Conservation (phyloP, 2,888 invertebrate species). For the Epinotia nisella region DNA sequence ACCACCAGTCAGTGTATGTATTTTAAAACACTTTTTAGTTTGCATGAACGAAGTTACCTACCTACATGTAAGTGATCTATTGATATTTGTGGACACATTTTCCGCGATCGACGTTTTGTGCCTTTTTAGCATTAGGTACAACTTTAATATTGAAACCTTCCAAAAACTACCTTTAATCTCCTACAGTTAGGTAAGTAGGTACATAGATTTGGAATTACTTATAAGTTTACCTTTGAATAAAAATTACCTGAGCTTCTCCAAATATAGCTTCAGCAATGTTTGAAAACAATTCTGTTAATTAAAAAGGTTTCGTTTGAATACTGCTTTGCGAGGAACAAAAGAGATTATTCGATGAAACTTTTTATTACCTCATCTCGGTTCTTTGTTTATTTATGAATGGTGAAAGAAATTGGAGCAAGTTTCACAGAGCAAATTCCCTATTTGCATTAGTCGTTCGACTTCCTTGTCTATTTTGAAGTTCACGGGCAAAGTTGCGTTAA, state of each 20-base stretch:
- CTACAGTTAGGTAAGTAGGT: no score
- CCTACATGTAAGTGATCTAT: no score
- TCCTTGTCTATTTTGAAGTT: conserved; percentile 67
- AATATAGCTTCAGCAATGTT: conserved; percentile 20
- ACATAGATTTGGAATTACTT: neutral
- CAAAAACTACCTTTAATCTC: neutral
- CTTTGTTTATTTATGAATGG: conserved; percentile 55
- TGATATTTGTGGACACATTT: no score
- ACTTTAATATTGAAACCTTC: neutral
- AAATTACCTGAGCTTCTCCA: conserved; percentile 10
- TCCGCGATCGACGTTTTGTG: no score
- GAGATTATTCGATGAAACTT: conserved; percentile 44
- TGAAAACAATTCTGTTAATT: conserved; percentile 33
- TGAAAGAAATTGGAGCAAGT: conserved; percentile 50
- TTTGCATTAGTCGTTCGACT: conserved; percentile 65
- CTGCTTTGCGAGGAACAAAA: conserved; percentile 37
- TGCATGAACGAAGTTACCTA: no score
- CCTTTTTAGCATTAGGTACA: no score
- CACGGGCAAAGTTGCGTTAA: conserved; percentile 61
- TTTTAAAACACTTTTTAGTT: no score
- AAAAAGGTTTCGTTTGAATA: conserved; percentile 41
- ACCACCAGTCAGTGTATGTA: no score
- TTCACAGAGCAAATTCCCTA: conserved; percentile 56
- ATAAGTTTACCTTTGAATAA: neutral
- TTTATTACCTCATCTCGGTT: conserved; percentile 42